These are phyloP conservation scores for Rhinoraja longicauda DNA, from an alignment of 2,797 vertebrate genomes.

Conservation along the genomic window DNA sequence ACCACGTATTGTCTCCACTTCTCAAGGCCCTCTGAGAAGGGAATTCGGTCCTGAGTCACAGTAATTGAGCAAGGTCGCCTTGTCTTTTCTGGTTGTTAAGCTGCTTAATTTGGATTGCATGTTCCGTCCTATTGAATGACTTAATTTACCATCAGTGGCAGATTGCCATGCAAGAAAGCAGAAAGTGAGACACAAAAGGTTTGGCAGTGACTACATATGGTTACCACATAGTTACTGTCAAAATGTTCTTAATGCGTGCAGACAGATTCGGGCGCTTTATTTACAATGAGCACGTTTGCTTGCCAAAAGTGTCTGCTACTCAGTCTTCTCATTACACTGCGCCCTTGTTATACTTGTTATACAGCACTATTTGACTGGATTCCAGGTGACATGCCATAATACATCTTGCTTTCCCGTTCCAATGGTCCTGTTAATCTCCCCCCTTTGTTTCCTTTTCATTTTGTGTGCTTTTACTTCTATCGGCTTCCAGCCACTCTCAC, in stretches of 20 bases:
- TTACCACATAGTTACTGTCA: neutral
- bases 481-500: neutral
- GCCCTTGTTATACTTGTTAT: slow-evolving; percentile 11
- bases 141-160: slow-evolving; percentile 29
- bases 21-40: no score
- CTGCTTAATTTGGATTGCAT: slow-evolving; percentile 27
- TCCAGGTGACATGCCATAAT: slow-evolving; percentile 27
- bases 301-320: slow-evolving; percentile 22
- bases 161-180: neutral
- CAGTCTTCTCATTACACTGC: slow-evolving; percentile 29
- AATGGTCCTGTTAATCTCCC: slow-evolving; percentile 32
- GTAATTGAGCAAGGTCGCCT: neutral
- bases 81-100: slow-evolving; percentile 26
- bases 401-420: slow-evolving; percentile 31
- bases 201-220: neutral
- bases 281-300: neutral
- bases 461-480: slow-evolving; percentile 30
- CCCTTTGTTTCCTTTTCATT: slow-evolving; percentile 15
- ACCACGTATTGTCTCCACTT: no score
- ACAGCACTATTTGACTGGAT: slow-evolving; percentile 24
- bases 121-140: neutral
- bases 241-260: slow-evolving; percentile 10
- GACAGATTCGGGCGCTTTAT: neutral
- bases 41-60: neutral
- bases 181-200: neutral